Base-by-base conservation (phyloP, 2,888 invertebrate species). In the Ethmia dodecea region DNA sequence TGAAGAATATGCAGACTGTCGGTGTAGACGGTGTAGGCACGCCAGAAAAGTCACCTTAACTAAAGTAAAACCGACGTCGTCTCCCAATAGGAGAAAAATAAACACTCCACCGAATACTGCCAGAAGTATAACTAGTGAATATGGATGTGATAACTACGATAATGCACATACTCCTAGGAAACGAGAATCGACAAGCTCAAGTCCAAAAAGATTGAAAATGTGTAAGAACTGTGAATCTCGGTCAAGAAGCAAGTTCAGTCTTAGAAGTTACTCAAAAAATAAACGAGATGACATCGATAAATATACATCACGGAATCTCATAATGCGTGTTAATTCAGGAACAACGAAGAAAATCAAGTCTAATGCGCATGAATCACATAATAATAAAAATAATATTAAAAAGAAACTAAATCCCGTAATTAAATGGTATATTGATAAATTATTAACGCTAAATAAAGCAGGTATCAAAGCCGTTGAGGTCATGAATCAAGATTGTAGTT, bases 401-500 rank as follows among this genome's bases (percentile, higher is more conserved):
- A 31, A 53, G 4, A 47, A 43, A 11, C 35, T 73, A 10, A 71
- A 78, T 47, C 83, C 84, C n/a, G 38, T 63, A 11, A 57, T 87
- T 20, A 77, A 76, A 58, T 56, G 60, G 24, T 87, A 87, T 51
- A 65, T 87, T 1, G 68, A 79, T 43, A 73, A 69, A 52, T 53
- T 87, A 36, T 49, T 87, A 16, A 52, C 62, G 18, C 53, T 87
- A 4, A 86, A 78, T 38, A 76, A 57, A 49, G 69, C 75, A 49
- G 74, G 77, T 2, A 46, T 80, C 12, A 76, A 73, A 56, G 78
- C 78, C 5, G 55, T 86, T 30, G 69, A 84, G 56, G 64, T 86
- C 24, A 64, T 74, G 12, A 73, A 75, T 42, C 78, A 81, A 56
- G 78, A 84, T 34, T 84, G 86, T 40, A 87, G 87, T 49, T 64